Base-by-base conservation (phyloP, 2,797 vertebrate species). In the Limnodromus scolopaceus region DNA sequence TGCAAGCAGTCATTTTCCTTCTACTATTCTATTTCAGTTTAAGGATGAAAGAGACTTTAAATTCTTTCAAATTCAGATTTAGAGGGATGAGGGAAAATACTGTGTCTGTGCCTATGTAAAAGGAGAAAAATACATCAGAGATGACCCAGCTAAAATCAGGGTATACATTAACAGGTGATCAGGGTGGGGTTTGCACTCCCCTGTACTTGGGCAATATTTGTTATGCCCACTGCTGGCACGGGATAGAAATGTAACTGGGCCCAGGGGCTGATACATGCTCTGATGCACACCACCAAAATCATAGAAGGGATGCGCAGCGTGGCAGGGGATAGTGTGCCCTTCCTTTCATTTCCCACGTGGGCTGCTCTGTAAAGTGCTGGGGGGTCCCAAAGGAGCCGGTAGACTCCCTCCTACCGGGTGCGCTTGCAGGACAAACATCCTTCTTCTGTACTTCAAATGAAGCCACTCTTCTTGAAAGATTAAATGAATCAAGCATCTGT, bases 261-360 rank as follows among this genome's bases (percentile, higher is more conserved):
- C 39, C 32, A 19, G 30, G 65, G 66, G 25, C 36, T 41, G 75
- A 20, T 11, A 13, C 15, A 43, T 12, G 0, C 9, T 30, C 16
- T 22, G 45, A 20, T 58, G 28, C 8, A 1, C 36, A 24, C 28
- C 13, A 48, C 32, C 34, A 32, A 65, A 87, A 38, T 69, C 19
- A 41, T 0, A 0, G 58, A 25, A 36, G 23, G 8, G 14, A 34
- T 65, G 20, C 1, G 1, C 7, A 17, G 17, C 16, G 9, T 20
- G 49, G 32, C 55, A 77, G 43, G 68, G n/a, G 18, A 36, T 2
- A 0, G 1, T 5, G 19, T 58, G 46, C 38, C n/a, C 20, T 11
- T n/a, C 70, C 16, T 64, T 64, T 25, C 11, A 2, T 41, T 36
- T 55, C 55, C 32, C 16, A 3, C 4, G 32, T 7, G 19, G 22